A percentile compares a stretch with the other conserved stretches of the same genome.
Evolutionary conservation across 2,888 invertebrate genomes (phyloP).

Genomic region (Nymphalis urticae): DNA sequence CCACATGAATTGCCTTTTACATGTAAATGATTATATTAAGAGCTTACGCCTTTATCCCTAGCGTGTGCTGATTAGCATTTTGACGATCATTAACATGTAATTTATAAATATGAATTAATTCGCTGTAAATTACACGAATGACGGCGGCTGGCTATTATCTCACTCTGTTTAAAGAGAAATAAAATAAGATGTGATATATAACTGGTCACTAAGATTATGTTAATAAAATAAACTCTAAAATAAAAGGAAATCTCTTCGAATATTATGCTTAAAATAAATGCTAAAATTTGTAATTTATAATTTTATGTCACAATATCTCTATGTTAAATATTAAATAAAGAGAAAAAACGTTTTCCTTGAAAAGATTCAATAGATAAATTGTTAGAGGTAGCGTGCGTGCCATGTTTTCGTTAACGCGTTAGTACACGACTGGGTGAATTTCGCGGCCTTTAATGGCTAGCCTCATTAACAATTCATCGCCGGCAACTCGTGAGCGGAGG

Average conservation of each 20-base stretch:
- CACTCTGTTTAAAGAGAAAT: no score
- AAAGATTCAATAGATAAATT: conserved; percentile 37
- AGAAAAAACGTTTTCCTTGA: conserved; percentile 34
- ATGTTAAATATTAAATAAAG: conserved; percentile 29
- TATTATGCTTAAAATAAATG: no score
- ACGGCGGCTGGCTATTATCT: neutral
- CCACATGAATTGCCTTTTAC: conserved; percentile 61
- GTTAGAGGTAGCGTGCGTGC: conserved; percentile 58
- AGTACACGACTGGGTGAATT: conserved; percentile 64
- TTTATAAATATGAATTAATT: neutral
- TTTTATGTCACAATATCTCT: neutral
- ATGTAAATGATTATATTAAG: conserved; percentile 59
- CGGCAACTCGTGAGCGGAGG: conserved; percentile 68
- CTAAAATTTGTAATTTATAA: neutral
- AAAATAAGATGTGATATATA: no score
- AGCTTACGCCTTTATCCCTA: conserved; percentile 52
- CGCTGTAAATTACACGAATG: neutral
- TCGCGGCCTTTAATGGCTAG: conserved; percentile 76
- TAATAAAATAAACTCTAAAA: no score
- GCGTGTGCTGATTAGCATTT: conserved; percentile 52
- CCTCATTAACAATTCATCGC: conserved; percentile 75
- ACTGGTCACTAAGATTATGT: no score
- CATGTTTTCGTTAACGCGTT: conserved; percentile 68
- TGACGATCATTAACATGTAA: conserved; percentile 21
- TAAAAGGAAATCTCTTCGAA: no score